phyloP scores from a whole-genome alignment of 2,797 vertebrate species.

The Muscicapa striata region DNA sequence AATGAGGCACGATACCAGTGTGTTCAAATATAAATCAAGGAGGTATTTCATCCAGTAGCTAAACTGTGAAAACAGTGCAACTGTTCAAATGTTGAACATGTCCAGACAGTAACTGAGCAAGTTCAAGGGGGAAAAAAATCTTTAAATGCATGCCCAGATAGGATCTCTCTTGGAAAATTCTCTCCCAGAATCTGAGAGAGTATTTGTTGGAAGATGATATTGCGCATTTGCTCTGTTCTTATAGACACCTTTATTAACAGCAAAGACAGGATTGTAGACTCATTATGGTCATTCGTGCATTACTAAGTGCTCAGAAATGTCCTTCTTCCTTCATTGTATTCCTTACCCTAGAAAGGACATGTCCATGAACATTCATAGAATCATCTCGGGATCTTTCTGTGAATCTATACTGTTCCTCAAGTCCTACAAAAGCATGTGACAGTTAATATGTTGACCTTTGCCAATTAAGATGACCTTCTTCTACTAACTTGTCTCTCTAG shows the following conservation, averaged over 20 bases:
- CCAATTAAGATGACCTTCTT: not conserved
- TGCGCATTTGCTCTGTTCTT: not conserved
- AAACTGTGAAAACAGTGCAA: not conserved
- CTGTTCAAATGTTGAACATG: not conserved
- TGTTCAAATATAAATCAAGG: not conserved
- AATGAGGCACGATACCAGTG: not conserved
- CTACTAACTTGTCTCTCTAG: not conserved
- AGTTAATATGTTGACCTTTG: not conserved
- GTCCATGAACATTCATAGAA: not conserved
- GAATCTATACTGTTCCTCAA: not conserved
- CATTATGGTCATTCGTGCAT: not conserved
- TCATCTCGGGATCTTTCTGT: not conserved
- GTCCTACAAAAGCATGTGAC: not conserved
- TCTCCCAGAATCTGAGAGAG: not conserved
- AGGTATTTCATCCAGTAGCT: not conserved
- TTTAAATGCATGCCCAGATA: not conserved
- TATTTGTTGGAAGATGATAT: not conserved
- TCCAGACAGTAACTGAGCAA: not conserved
- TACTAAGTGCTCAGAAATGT: not conserved
- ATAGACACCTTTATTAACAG: not conserved
- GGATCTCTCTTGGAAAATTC: not conserved
- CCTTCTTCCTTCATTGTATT: not conserved
- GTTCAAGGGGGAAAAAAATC: not conserved
- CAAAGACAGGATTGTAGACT: not conserved
- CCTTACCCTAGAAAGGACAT: accelerated